Conservation (phyloP, 2,113 vertebrate genomes). For the Sula dactylatra region DNA sequence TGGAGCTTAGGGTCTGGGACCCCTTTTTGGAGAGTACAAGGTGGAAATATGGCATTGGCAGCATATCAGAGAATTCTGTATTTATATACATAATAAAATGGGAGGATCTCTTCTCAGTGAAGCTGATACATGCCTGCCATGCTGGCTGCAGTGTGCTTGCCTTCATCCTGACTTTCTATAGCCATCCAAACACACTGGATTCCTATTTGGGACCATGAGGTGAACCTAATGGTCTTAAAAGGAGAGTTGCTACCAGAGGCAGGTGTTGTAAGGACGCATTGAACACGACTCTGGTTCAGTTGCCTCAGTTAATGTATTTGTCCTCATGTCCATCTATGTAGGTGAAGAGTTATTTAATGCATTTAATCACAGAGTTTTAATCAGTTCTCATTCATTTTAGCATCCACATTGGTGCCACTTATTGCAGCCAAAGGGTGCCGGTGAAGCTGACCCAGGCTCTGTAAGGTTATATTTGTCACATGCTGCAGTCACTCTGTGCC, state of each 20-base stretch:
- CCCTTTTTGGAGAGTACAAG: background rate
- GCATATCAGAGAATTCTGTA: too few relatives aligned
- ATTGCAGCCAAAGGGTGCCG: background rate
- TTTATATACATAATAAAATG: too few relatives aligned
- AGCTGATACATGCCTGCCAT: accelerated
- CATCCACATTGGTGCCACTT: background rate
- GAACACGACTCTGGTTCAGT: background rate
- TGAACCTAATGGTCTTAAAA: background rate
- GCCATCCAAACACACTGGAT: background rate
- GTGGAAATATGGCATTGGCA: background rate
- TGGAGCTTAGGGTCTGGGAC: background rate
- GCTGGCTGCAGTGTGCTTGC: background rate
- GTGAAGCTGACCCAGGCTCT: background rate
- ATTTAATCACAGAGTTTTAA: background rate
- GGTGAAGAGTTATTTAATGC: background rate
- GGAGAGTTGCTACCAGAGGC: background rate
- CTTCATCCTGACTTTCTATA: background rate
- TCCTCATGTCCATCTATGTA: background rate
- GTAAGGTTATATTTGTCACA: background rate
- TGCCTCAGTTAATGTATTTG: background rate
- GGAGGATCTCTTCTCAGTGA: background rate
- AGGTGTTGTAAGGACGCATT: accelerated
- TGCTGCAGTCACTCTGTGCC: background rate
- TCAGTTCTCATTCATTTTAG: background rate
- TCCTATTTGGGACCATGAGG: background rate